Percentiles rank a stretch among this genome's conserved stretches.
phyloP scores from a whole-genome alignment of 2,797 vertebrate species.

The Gila robusta region DNA sequence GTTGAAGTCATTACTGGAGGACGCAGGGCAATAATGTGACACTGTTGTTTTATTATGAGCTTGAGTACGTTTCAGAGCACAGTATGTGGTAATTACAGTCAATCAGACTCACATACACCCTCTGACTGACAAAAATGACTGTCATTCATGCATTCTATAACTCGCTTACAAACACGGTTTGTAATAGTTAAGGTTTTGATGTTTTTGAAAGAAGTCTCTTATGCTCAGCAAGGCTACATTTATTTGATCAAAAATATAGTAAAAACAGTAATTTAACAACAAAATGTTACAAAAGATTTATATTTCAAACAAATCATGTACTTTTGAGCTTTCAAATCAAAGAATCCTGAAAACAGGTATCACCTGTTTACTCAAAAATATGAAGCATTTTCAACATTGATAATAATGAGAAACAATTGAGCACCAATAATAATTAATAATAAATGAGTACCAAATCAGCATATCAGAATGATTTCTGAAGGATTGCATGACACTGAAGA shows the following conservation, averaged over 20 bases:
- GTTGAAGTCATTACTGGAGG: constrained; percentile 34
- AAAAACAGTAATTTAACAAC: background rate
- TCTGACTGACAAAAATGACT: constrained; percentile 22
- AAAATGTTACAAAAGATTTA: background rate
- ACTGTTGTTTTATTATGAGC: constrained; percentile 30
- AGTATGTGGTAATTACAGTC: constrained; percentile 19
- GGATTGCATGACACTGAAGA: no score
- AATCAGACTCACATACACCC: constrained; percentile 8
- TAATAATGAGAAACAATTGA: no score
- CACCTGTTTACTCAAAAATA: background rate
- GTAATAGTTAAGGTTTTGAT: background rate
- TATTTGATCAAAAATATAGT: background rate
- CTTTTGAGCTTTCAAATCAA: no score
- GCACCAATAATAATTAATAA: no score
- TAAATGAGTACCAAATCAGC: no score
- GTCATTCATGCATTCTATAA: background rate
- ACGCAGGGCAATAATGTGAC: constrained; percentile 32
- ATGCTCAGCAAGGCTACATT: background rate
- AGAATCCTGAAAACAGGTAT: background rate
- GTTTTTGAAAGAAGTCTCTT: background rate
- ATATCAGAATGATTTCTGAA: no score
- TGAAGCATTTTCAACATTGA: background rate
- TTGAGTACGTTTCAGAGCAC: background rate
- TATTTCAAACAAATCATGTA: background rate
- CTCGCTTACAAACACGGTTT: background rate